These are phyloP conservation scores for Apamea crenata DNA, from an alignment of 2,888 invertebrate genomes.

Conservation along the genomic window DNA sequence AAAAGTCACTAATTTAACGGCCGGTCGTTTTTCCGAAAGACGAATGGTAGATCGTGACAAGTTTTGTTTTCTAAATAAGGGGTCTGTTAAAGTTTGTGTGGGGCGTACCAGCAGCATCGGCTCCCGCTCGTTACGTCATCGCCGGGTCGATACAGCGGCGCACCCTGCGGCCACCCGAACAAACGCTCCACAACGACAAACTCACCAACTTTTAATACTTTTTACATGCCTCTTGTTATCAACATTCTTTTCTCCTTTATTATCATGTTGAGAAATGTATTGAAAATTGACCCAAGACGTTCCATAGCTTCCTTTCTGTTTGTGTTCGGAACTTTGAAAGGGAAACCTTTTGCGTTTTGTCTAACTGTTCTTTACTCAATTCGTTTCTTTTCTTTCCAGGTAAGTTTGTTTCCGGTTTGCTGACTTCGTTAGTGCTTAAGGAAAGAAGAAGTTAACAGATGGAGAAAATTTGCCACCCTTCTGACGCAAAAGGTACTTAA, in stretches of 20 bases:
- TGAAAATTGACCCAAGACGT: conserved; percentile 27
- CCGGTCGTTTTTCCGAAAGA: conserved; percentile 57
- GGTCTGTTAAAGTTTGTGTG: conserved; percentile 67
- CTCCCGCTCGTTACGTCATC: conserved; percentile 80
- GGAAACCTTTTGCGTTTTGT: conserved; percentile 11
- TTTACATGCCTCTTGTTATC: conserved; percentile 69
- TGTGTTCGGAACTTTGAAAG: conserved; percentile 30
- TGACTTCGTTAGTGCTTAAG: conserved; percentile 39
- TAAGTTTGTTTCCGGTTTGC: conserved; percentile 60
- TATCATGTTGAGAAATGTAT: conserved; percentile 41
- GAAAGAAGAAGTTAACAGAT: conserved; percentile 32
- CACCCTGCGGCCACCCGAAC: conserved; percentile 74
- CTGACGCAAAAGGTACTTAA: conserved; percentile 50
- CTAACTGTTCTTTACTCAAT: conserved; percentile 43
- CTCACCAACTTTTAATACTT: conserved; percentile 79
- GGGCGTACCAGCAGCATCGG: conserved; percentile 64
- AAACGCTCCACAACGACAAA: conserved; percentile 70
- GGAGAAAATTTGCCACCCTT: conserved; percentile 25
- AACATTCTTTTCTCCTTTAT: conserved; percentile 56
- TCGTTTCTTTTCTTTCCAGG: conserved; percentile 62
- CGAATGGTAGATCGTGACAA: conserved; percentile 61
- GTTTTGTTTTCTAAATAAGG: conserved; percentile 70
- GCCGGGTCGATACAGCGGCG: conserved; percentile 81
- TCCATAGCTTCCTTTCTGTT: conserved; percentile 23
- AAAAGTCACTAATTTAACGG: conserved; percentile 38